A percentile compares a stretch with the other conserved stretches of the same genome.
phyloP scores from a whole-genome alignment of 2,797 vertebrate genomes.

The Neosalanx taihuensis region DNA sequence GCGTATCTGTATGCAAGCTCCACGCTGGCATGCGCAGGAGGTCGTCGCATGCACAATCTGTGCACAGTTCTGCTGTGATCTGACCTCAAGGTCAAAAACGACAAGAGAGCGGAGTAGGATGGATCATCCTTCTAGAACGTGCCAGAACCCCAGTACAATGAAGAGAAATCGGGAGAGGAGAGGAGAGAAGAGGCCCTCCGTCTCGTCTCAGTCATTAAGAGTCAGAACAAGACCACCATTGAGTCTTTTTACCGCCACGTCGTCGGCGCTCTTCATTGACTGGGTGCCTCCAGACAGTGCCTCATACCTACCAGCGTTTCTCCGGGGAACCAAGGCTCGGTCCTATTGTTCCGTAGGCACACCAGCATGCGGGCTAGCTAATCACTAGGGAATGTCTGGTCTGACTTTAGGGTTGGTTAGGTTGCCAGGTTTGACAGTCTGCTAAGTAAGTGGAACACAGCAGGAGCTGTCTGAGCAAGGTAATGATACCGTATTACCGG shows the following conservation, averaged over 20 bases:
- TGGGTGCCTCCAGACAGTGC: not conserved
- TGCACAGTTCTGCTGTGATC: conserved; percentile 1
- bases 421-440: conserved; percentile 6
- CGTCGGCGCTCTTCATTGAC: not conserved
- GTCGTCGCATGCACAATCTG: not conserved
- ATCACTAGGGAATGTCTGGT: not conserved
- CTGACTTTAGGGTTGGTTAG: conserved; percentile 7
- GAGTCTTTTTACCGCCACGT: not conserved
- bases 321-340: not conserved
- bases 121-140: not conserved
- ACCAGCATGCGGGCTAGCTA: not conserved
- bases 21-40: conserved; percentile 9
- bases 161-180: not conserved
- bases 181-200: not conserved
- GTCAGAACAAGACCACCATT: not conserved
- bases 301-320: not conserved
- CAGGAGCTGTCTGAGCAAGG: not conserved
- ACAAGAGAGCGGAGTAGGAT: not conserved
- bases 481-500: not conserved
- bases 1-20: conserved; percentile 8
- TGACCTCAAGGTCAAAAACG: conserved; percentile 2
- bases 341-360: not conserved
- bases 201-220: not conserved
- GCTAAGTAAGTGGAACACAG: not conserved
- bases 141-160: not conserved